phyloP scores from a whole-genome alignment of 2,797 vertebrate species.

The Glossophaga mutica region DNA sequence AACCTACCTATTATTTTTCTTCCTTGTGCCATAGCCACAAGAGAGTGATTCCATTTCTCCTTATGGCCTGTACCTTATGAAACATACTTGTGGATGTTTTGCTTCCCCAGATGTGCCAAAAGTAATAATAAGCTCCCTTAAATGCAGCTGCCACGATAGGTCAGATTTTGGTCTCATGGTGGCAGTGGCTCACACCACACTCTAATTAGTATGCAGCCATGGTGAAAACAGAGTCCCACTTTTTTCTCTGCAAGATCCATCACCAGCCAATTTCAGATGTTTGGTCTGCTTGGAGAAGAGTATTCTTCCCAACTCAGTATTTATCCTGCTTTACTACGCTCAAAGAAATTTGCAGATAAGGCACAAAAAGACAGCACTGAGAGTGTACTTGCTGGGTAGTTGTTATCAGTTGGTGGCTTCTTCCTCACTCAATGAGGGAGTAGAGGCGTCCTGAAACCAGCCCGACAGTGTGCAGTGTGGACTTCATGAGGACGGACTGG shows the following conservation, averaged over 20 bases:
- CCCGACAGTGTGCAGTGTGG: neutral
- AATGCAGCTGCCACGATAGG: neutral
- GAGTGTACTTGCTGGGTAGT: neutral
- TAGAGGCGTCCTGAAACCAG: neutral
- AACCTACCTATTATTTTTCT: neutral
- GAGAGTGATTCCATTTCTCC: neutral
- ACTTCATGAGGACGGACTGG: neutral
- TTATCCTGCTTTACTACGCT: neutral
- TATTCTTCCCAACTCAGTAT: neutral
- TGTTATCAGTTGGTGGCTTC: neutral
- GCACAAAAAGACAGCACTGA: neutral
- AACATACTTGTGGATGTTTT: neutral
- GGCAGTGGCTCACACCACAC: neutral
- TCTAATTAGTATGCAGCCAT: constrained; percentile 26
- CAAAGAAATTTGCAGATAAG: neutral
- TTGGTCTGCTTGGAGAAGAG: neutral
- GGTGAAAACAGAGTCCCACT: neutral
- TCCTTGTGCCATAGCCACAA: neutral
- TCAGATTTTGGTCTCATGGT: neutral
- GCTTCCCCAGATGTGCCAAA: neutral
- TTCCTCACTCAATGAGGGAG: neutral
- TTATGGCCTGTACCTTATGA: neutral
- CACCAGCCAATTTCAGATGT: constrained; percentile 33
- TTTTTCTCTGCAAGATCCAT: constrained; percentile 52
- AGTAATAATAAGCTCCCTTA: constrained; percentile 1